Evolutionary conservation across 2,888 invertebrate genomes (phyloP).

Genomic region (Himalopsyche tibetana): DNA sequence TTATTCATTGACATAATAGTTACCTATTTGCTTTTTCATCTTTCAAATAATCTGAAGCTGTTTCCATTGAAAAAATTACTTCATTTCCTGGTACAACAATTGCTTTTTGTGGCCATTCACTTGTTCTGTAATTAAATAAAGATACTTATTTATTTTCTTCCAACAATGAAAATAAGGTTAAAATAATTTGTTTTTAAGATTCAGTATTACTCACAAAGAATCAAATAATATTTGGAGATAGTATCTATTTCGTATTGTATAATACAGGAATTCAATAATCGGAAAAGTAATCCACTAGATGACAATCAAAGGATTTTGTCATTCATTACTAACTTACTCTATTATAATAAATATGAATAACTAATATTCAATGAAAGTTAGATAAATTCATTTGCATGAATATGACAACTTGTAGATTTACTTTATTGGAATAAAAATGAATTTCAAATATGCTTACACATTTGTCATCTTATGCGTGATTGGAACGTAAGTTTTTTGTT

Average conservation of each 20-base stretch:
- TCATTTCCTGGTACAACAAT: constrained; percentile 94
- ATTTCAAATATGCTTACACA: constrained; percentile 69
- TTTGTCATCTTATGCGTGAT: constrained; percentile 73
- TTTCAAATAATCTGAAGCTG: constrained; percentile 95
- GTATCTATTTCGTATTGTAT: too few relatives aligned
- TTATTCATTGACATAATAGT: constrained; percentile 68
- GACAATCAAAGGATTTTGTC: too few relatives aligned
- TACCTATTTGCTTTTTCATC: constrained; percentile 89
- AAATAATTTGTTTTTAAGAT: too few relatives aligned
- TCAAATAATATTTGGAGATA: too few relatives aligned
- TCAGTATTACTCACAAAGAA: too few relatives aligned
- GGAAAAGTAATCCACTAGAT: too few relatives aligned
- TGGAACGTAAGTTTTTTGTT: constrained; percentile 63
- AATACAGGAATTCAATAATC: too few relatives aligned
- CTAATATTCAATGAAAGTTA: too few relatives aligned
- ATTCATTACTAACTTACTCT: too few relatives aligned
- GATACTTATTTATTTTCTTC: background rate
- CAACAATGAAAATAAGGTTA: background rate
- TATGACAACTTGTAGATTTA: background rate
- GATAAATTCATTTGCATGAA: too few relatives aligned
- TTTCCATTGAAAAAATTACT: constrained; percentile 96
- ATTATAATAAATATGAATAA: too few relatives aligned
- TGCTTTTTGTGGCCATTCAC: constrained; percentile 92
- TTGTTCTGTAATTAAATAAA: constrained; percentile 69
- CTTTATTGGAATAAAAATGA: background rate